These are phyloP conservation scores for Drosophila subobscura DNA, from an alignment of 1,140 invertebrate species.

Conservation along the genomic window DNA sequence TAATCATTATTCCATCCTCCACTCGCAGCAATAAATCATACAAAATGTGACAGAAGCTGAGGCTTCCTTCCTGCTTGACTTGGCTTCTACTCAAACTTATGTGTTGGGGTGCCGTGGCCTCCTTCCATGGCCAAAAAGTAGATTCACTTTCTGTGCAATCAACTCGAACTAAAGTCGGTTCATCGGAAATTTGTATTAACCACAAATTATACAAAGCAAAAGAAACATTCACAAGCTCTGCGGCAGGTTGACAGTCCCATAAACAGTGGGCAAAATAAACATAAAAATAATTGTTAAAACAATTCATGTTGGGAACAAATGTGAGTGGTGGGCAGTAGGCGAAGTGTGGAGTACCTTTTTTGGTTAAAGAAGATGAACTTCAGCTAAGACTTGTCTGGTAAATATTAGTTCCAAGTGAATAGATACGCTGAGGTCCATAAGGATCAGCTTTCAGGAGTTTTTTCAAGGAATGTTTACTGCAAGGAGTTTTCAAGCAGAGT, in stretches of 20 bases:
- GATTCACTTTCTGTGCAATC: constrained; percentile 59
- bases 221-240: constrained; percentile 34
- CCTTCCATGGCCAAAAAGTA: constrained; percentile 30
- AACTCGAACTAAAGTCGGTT: constrained; percentile 61
- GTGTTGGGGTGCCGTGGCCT: constrained; percentile 28
- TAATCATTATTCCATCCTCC: constrained; percentile 7
- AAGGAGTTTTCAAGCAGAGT: background rate
- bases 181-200: constrained; percentile 40
- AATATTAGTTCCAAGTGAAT: background rate
- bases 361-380: too few relatives aligned
- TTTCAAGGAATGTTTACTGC: too few relatives aligned
- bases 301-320: constrained; percentile 3
- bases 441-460: too few relatives aligned
- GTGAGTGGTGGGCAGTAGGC: background rate
- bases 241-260: constrained; percentile 64
- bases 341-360: constrained; percentile 18
- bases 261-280: constrained; percentile 32
- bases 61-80: constrained; percentile 51
- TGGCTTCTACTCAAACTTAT: constrained; percentile 1
- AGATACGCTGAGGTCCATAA: too few relatives aligned
- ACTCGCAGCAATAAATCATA: constrained; percentile 10
- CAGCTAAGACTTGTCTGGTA: background rate
- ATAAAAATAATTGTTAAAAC: constrained; percentile 22
- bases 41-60: background rate
- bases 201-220: constrained; percentile 54